phyloP scores from a whole-genome alignment of 2,113 vertebrate genomes.

The Podarcis muralis region DNA sequence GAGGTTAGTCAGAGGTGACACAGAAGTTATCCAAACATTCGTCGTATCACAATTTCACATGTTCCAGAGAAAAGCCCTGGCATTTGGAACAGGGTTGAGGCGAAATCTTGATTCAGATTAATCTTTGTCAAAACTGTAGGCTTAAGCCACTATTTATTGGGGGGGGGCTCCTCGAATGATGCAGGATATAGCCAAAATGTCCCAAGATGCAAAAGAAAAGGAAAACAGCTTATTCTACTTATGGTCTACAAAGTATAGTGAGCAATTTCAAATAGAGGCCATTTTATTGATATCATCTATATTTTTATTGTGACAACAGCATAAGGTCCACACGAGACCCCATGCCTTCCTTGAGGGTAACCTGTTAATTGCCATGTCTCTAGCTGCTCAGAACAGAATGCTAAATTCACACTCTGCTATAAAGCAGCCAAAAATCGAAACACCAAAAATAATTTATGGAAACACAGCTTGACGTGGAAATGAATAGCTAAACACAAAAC shows the following conservation, averaged over 20 bases:
- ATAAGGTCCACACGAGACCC: not conserved
- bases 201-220: too few relatives aligned
- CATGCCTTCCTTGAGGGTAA: constrained; percentile 23
- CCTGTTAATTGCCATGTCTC: constrained; percentile 11
- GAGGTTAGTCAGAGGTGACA: not conserved
- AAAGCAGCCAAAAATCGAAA: constrained; percentile 13
- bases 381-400: constrained; percentile 10
- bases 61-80: not conserved
- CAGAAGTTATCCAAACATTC: not conserved
- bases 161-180: not conserved
- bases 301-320: constrained; percentile 8
- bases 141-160: not conserved
- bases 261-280: constrained; percentile 19
- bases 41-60: not conserved
- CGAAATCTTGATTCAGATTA: not conserved
- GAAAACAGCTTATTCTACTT: too few relatives aligned
- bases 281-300: not conserved
- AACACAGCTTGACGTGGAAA: constrained; percentile 13
- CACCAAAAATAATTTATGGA: constrained; percentile 13
- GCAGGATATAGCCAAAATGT: too few relatives aligned
- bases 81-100: not conserved
- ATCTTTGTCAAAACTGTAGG: not conserved
- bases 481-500: constrained; percentile 49
- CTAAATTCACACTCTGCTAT: not conserved
- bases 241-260: too few relatives aligned